phyloP scores from a whole-genome alignment of 2,888 invertebrate species.

The Agrilus biguttatus region DNA sequence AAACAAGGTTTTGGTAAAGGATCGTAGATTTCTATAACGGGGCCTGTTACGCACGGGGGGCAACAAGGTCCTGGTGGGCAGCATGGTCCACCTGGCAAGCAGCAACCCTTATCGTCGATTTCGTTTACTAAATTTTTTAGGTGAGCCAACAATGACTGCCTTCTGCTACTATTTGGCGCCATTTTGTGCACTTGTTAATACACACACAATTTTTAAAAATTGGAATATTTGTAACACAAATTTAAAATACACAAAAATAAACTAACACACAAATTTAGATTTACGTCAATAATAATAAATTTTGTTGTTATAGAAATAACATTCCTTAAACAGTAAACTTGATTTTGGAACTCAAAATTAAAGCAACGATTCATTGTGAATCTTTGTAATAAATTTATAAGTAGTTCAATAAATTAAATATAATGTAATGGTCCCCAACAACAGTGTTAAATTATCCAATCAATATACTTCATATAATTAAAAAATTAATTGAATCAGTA shows the following conservation, averaged over 20 bases:
- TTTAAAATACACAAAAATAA: conserved; percentile 5
- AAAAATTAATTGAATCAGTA: too few relatives aligned
- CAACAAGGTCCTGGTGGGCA: conserved; percentile 29
- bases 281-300: conserved; percentile 1
- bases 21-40: conserved; percentile 38
- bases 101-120: conserved; percentile 19
- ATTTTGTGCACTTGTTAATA: conserved; percentile 2
- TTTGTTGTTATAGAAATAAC: too few relatives aligned
- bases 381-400: too few relatives aligned
- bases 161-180: conserved; percentile 14
- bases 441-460: too few relatives aligned
- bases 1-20: conserved; percentile 41
- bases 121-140: conserved; percentile 23
- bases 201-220: conserved; percentile 9
- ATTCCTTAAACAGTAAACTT: too few relatives aligned
- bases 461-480: too few relatives aligned
- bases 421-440: too few relatives aligned
- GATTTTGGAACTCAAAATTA: too few relatives aligned
- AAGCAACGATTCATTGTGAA: too few relatives aligned
- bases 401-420: too few relatives aligned
- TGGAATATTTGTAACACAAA: conserved; percentile 6
- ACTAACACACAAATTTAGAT: conserved; percentile 10
- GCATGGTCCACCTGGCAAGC: conserved; percentile 4
- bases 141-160: conserved; percentile 20
- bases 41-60: conserved; percentile 28